Conservation (phyloP, 2,888 invertebrate genomes). For the Lissocephala sabroskyi region DNA sequence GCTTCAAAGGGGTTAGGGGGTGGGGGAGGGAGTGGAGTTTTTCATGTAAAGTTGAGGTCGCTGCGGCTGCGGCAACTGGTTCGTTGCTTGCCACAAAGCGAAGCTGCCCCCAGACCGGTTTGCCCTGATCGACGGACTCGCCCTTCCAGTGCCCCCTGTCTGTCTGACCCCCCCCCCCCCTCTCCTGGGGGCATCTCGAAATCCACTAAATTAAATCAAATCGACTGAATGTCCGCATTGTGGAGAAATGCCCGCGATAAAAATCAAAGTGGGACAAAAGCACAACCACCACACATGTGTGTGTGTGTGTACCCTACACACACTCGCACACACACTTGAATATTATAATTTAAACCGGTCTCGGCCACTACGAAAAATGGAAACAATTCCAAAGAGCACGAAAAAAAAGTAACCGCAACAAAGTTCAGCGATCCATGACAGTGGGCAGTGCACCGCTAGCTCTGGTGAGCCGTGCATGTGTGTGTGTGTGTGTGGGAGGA, state of each 20-base stretch:
- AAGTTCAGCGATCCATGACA: conserved; percentile 51
- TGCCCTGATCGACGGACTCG: neutral
- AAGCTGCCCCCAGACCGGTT: neutral
- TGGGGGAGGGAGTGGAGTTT: too few relatives aligned
- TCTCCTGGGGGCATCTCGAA: too few relatives aligned
- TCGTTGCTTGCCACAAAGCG: neutral
- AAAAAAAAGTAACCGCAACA: conserved; percentile 28
- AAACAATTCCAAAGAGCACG: too few relatives aligned
- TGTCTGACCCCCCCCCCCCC: too few relatives aligned
- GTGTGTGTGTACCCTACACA: too few relatives aligned
- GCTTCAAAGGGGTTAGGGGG: too few relatives aligned
- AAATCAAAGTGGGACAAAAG: conserved; percentile 50
- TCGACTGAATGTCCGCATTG: conserved; percentile 39
- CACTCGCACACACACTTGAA: conserved; percentile 13
- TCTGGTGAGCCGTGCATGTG: too few relatives aligned
- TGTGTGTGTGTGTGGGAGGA: too few relatives aligned
- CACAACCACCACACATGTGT: conserved; percentile 11
- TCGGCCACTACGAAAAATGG: conserved; percentile 22
- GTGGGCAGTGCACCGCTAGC: conserved; percentile 14
- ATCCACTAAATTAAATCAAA: too few relatives aligned
- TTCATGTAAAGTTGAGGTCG: too few relatives aligned
- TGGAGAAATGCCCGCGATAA: conserved; percentile 55
- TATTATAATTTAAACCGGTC: conserved; percentile 52
- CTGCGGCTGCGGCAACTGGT: too few relatives aligned
- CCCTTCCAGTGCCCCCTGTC: too few relatives aligned